Evolutionary conservation across 2,888 invertebrate species (phyloP).

Genomic region (Athrips mouffetella): DNA sequence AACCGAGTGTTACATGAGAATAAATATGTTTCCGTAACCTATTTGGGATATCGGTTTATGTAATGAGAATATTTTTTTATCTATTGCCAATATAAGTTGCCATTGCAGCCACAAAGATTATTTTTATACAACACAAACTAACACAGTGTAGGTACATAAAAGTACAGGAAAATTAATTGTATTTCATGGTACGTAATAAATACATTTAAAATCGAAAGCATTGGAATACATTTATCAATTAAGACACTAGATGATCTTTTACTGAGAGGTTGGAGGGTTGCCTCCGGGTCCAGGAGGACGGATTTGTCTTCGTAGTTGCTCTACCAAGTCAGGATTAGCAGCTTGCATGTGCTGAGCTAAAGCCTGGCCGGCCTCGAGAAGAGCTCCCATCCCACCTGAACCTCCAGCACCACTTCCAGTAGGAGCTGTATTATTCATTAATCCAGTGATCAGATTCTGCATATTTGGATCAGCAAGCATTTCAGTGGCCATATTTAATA

Average conservation of each 20-base stretch:
- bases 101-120: too few species aligned
- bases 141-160: too few species aligned
- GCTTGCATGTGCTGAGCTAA: slow-evolving; percentile 89
- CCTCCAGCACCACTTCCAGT: slow-evolving; percentile 26
- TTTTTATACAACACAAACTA: too few species aligned
- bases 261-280: slow-evolving; percentile 34
- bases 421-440: slow-evolving; percentile 62
- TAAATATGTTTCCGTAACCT: too few species aligned
- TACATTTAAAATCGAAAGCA: too few species aligned
- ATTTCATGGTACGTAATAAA: too few species aligned
- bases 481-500: slow-evolving; percentile 90
- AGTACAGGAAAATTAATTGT: too few species aligned
- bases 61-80: too few species aligned
- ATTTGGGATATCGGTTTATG: too few species aligned
- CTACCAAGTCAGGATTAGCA: slow-evolving; percentile 89
- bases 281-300: slow-evolving; percentile 47
- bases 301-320: slow-evolving; percentile 85
- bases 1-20: too few species aligned
- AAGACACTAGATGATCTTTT: slow-evolving; percentile 4
- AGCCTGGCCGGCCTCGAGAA: slow-evolving; percentile 84
- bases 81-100: too few species aligned
- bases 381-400: slow-evolving; percentile 55
- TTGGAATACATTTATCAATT: not conserved
- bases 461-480: slow-evolving; percentile 91
- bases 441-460: slow-evolving; percentile 84